phyloP scores from a whole-genome alignment of 1,140 invertebrate species.

The Leucophenga varia region DNA sequence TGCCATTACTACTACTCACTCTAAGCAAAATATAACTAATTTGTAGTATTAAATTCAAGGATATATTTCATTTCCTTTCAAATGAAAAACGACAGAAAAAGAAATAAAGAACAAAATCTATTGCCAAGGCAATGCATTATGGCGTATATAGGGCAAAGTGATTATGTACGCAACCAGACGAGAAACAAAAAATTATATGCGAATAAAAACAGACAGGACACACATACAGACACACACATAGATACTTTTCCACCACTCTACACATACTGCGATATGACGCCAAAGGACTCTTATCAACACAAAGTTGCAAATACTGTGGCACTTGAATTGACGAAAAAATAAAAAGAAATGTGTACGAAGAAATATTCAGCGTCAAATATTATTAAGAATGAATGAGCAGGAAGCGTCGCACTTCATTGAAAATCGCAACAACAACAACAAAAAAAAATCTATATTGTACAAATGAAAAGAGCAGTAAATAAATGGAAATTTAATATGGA shows the following conservation, averaged over 20 bases:
- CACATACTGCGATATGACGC: too few species aligned
- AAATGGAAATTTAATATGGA: slow-evolving; percentile 43
- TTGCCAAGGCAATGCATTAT: slow-evolving; percentile 43
- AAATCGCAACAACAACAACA: slow-evolving; percentile 8
- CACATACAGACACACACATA: not conserved
- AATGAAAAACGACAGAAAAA: slow-evolving; percentile 8
- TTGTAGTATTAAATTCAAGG: slow-evolving; percentile 42
- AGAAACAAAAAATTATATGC: slow-evolving; percentile 8
- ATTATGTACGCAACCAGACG: too few species aligned
- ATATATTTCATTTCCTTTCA: too few species aligned
- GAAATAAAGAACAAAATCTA: slow-evolving; percentile 6
- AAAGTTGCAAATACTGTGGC: too few species aligned
- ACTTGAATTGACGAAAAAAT: slow-evolving; percentile 6
- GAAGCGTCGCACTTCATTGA: too few species aligned
- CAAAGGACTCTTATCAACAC: too few species aligned
- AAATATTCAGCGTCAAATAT: slow-evolving; percentile 11
- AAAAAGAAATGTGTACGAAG: slow-evolving; percentile 17
- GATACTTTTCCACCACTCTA: too few species aligned
- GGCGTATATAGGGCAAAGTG: not conserved
- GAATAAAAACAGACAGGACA: slow-evolving; percentile 17
- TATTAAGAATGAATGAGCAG: slow-evolving; percentile 32
- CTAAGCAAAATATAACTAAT: slow-evolving; percentile 23
- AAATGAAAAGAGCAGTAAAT: too few species aligned
- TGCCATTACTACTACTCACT: slow-evolving; percentile 27
- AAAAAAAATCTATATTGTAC: too few species aligned